A percentile compares a stretch with the other conserved stretches of the same genome.
Evolutionary conservation across 2,888 invertebrate genomes (phyloP).

Genomic region (Ectobius pallidus): DNA sequence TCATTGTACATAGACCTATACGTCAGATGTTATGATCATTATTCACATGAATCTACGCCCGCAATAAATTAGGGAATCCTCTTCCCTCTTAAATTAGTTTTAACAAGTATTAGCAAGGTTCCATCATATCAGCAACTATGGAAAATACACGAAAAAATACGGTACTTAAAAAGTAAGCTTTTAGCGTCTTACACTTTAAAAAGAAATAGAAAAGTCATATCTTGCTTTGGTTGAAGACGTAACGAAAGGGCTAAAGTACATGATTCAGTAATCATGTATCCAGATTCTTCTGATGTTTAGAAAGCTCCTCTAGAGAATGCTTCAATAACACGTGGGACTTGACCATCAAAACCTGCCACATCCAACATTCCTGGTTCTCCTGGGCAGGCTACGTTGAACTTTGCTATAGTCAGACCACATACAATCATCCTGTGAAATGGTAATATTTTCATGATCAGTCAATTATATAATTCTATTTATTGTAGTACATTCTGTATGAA

Average conservation of each 20-base stretch:
- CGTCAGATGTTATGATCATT: no score
- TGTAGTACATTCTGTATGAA: no score
- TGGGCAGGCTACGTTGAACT: constrained; percentile 36
- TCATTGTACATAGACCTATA: no score
- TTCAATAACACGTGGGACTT: constrained; percentile 67
- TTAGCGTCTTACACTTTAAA: not conserved
- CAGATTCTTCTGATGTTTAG: constrained; percentile 19
- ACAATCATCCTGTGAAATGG: constrained; percentile 61
- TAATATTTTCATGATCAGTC: no score
- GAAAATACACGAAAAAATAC: not conserved
- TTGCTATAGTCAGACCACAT: constrained; percentile 55
- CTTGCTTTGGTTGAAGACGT: constrained; percentile 13
- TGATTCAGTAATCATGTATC: not conserved
- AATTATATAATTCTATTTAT: no score
- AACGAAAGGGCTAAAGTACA: constrained; percentile 17
- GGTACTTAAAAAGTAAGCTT: not conserved
- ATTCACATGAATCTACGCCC: no score
- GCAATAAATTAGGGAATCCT: no score
- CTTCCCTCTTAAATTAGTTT: no score
- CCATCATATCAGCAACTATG: no score
- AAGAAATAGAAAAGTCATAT: not conserved
- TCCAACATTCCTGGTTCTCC: constrained; percentile 61
- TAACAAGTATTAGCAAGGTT: no score
- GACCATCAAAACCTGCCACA: constrained; percentile 67
- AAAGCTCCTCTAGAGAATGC: constrained; percentile 66